A percentile compares a stretch with the other conserved stretches of the same genome.
Evolutionary conservation across 1,140 invertebrate genomes (phyloP).

Genomic region (Tenebrio molitor): DNA sequence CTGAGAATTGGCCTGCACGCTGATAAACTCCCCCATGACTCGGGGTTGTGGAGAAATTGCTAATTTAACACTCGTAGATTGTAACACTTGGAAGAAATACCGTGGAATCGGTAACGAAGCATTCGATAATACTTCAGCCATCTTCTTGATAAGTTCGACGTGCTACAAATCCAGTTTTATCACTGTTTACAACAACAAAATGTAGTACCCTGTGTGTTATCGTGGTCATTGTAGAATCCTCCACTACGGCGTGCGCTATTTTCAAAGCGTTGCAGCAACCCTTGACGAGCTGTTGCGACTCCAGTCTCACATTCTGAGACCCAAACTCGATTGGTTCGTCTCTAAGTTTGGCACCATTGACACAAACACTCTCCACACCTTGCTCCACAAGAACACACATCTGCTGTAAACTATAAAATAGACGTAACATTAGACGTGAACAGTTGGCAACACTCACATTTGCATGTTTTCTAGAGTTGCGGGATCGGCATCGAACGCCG

Average conservation of each 20-base stretch:
- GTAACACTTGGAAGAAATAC: constrained; percentile 90
- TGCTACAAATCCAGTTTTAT: constrained; percentile 69
- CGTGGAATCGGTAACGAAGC: constrained; percentile 82
- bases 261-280: constrained; percentile 64
- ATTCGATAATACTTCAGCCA: constrained; percentile 76
- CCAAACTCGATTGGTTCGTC: constrained; percentile 62
- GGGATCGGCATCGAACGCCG: constrained; percentile 94
- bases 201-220: constrained; percentile 67
- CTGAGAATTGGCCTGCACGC: constrained; percentile 81
- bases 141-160: constrained; percentile 77
- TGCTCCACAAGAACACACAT: constrained; percentile 81
- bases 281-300: constrained; percentile 64
- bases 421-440: not conserved
- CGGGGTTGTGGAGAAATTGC: constrained; percentile 88
- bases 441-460: constrained; percentile 66
- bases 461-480: constrained; percentile 85
- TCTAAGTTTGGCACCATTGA: constrained; percentile 61
- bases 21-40: constrained; percentile 81
- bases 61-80: constrained; percentile 85
- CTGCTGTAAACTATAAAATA: constrained; percentile 77
- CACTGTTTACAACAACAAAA: constrained; percentile 12
- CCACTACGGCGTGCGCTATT: constrained; percentile 61
- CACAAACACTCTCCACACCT: constrained; percentile 80
- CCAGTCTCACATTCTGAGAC: constrained; percentile 59
- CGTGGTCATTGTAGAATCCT: constrained; percentile 59